Percentiles rank a stretch among this genome's conserved stretches.
Conservation (phyloP, 2,888 invertebrate species). For the Thysanoteuthis rhombus region DNA sequence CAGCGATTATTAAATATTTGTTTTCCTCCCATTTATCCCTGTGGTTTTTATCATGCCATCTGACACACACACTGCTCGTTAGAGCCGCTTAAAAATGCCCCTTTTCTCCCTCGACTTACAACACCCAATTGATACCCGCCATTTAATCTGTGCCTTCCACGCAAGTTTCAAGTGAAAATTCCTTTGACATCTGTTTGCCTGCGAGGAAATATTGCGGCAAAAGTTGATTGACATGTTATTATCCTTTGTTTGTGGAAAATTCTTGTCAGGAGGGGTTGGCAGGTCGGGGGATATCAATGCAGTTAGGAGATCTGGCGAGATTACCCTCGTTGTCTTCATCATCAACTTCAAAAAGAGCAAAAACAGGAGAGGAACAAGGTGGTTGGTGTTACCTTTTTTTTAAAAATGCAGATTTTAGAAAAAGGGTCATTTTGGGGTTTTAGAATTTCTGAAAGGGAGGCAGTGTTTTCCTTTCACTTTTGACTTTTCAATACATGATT, state of each 20-base stretch:
- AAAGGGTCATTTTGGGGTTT: no score
- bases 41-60: not conserved
- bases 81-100: not conserved
- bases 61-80: not conserved
- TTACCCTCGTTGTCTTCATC: not conserved
- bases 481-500: no score
- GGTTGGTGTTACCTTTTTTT: no score
- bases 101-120: not conserved
- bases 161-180: no score
- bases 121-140: not conserved
- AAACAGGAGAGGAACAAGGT: not conserved
- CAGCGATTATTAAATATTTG: not conserved
- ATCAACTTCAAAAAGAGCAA: not conserved
- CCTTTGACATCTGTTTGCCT: not conserved
- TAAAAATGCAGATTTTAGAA: no score
- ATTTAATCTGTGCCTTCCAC: not conserved
- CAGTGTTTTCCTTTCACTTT: no score
- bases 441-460: no score
- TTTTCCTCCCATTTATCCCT: not conserved
- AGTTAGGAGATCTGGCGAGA: not conserved
- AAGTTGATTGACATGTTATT: conserved; percentile 12
- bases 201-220: not conserved
- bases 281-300: not conserved
- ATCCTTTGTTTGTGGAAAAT: not conserved
- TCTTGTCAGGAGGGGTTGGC: not conserved